Evolutionary conservation across 1,140 invertebrate species (phyloP).

Genomic region (Bombus superbus): DNA sequence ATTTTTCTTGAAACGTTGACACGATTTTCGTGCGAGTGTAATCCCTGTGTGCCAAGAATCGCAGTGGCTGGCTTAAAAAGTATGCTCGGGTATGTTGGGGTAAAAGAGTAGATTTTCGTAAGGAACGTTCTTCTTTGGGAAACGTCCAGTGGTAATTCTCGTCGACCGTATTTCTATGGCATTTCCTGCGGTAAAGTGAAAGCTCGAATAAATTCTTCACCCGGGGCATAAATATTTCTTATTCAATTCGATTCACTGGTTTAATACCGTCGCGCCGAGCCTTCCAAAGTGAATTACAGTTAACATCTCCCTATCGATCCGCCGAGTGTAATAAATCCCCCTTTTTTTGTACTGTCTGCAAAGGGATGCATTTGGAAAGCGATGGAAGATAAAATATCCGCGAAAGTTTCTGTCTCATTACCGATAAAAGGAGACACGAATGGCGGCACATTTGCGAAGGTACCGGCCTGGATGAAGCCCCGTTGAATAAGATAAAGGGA

Average conservation of each 20-base stretch:
- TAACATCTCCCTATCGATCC: slow-evolving; percentile 35
- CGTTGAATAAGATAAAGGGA: slow-evolving; percentile 24
- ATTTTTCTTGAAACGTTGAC: no score
- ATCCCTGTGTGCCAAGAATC: no score
- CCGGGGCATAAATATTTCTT: not conserved
- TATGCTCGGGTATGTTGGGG: not conserved
- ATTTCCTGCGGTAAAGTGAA: not conserved
- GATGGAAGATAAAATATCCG: slow-evolving; percentile 22
- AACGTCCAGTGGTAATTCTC: not conserved
- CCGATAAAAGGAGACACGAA: slow-evolving; percentile 34
- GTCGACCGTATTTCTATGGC: not conserved
- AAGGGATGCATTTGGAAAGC: not conserved
- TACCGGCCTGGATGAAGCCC: not conserved
- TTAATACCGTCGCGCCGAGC: slow-evolving; percentile 10
- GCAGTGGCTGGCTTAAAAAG: not conserved
- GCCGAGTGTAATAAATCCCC: slow-evolving; percentile 25
- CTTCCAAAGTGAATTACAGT: slow-evolving; percentile 23
- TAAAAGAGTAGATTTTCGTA: not conserved
- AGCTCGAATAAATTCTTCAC: slow-evolving; percentile 2
- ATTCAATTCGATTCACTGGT: not conserved
- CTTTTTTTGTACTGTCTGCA: not conserved
- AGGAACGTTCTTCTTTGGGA: not conserved
- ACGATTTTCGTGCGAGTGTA: no score
- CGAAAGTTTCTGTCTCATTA: slow-evolving; percentile 55
- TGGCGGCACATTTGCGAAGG: not conserved